Percentiles rank a stretch among this genome's conserved stretches.
Evolutionary conservation across 2,797 vertebrate species (phyloP).

Genomic region (Propithecus perrieri): DNA sequence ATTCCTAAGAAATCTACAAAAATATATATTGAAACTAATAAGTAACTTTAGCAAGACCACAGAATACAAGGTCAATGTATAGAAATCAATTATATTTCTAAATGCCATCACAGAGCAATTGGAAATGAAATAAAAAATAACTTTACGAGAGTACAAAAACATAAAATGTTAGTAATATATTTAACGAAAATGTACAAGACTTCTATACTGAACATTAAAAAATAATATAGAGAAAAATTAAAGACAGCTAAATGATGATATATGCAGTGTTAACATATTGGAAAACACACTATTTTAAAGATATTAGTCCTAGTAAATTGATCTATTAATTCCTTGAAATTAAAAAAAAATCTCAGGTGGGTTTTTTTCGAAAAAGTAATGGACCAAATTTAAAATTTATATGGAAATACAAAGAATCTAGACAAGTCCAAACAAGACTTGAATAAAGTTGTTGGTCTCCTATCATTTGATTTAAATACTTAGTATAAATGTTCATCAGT

Average conservation of each 20-base stretch:
- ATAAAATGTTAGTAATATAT: neutral
- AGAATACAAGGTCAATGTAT: neutral
- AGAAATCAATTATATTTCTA: neutral
- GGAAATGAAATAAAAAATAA: neutral
- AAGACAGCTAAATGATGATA: neutral
- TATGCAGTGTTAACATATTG: neutral
- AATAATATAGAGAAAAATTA: neutral
- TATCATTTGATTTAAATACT: neutral
- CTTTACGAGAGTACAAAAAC: neutral
- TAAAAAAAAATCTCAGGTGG: neutral
- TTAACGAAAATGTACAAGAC: neutral
- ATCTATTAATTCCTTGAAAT: neutral
- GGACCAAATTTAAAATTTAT: neutral
- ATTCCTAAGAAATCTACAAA: neutral
- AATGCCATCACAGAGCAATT: neutral
- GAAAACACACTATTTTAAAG: neutral
- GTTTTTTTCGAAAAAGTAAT: neutral
- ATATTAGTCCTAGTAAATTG: neutral
- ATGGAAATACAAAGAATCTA: neutral
- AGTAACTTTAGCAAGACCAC: neutral
- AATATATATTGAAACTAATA: neutral
- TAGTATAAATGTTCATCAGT: neutral
- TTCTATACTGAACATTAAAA: neutral
- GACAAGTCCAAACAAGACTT: neutral
- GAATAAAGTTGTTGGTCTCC: neutral